Conservation (phyloP, 2,113 vertebrate species). For the Apaloderma vittatum region DNA sequence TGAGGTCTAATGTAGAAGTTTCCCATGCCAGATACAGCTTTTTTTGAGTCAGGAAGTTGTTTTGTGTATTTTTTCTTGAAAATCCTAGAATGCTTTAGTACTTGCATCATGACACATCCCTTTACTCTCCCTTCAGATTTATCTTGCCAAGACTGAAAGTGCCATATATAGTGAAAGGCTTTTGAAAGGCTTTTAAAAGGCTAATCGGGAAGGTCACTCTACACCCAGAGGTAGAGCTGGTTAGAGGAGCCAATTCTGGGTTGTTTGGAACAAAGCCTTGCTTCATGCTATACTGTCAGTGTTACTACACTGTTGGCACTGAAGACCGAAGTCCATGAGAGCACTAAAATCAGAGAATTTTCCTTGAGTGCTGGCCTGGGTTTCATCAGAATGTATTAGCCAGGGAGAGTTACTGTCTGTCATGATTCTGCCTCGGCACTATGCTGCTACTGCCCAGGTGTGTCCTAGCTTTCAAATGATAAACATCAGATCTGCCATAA, state of each 20-base stretch:
- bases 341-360: background rate
- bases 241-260: background rate
- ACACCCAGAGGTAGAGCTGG: slow-evolving; percentile 49
- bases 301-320: background rate
- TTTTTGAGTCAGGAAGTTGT: slow-evolving; percentile 68
- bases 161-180: slow-evolving; percentile 70
- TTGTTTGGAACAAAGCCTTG: slow-evolving; percentile 4
- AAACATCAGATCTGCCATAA: background rate
- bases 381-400: background rate
- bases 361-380: background rate
- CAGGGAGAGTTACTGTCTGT: background rate
- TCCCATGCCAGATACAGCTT: slow-evolving; percentile 63
- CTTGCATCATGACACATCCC: slow-evolving; percentile 70
- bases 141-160: slow-evolving; percentile 58
- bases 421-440: background rate
- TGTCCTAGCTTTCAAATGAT: background rate
- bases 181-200: slow-evolving; percentile 62
- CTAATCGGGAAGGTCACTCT: slow-evolving; percentile 33
- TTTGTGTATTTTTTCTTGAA: slow-evolving; percentile 73
- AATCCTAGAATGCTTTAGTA: slow-evolving; percentile 67
- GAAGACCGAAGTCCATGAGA: background rate
- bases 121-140: slow-evolving; percentile 61
- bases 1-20: slow-evolving; percentile 42
- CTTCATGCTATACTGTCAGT: background rate
- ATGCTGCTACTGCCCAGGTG: background rate